A percentile compares a stretch with the other conserved stretches of the same genome.
These are phyloP conservation scores for Nanorana parkeri DNA, from an alignment of 2,113 vertebrate genomes.

Conservation along the genomic window DNA sequence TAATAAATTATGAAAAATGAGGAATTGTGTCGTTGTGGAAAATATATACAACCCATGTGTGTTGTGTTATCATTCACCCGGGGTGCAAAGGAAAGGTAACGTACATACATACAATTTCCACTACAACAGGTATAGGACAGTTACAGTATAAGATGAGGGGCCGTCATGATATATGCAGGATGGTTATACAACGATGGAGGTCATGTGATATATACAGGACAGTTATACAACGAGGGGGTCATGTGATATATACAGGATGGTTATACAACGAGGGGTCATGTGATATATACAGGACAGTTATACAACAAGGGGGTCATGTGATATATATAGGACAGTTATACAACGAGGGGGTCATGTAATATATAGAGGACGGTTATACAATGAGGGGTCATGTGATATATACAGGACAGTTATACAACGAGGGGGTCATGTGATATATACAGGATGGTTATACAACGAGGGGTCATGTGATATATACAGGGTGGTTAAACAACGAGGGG, in stretches of 20 bases:
- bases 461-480: neutral
- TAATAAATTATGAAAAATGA: constrained; percentile 47
- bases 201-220: constrained; percentile 4
- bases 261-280: constrained; percentile 5
- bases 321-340: constrained; percentile 4
- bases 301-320: too few relatives aligned
- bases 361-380: constrained; percentile 3
- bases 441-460: constrained; percentile 6
- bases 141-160: neutral
- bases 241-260: constrained; percentile 10
- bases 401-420: neutral
- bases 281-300: constrained; percentile 2
- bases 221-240: constrained; percentile 14
- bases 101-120: too few relatives aligned
- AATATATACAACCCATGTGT: too few relatives aligned
- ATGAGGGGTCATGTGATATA: neutral
- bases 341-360: constrained; percentile 13
- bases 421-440: neutral
- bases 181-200: neutral
- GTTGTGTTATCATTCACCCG: too few relatives aligned
- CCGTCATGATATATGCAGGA: constrained; percentile 15
- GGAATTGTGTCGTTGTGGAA: too few relatives aligned
- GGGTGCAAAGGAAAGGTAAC: too few relatives aligned
- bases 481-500: neutral
- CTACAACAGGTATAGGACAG: neutral